Evolutionary conservation across 2,888 invertebrate species (phyloP), one percentile per base, ranked within the genome.

Genomic region (Thalpophila matura): DNA sequence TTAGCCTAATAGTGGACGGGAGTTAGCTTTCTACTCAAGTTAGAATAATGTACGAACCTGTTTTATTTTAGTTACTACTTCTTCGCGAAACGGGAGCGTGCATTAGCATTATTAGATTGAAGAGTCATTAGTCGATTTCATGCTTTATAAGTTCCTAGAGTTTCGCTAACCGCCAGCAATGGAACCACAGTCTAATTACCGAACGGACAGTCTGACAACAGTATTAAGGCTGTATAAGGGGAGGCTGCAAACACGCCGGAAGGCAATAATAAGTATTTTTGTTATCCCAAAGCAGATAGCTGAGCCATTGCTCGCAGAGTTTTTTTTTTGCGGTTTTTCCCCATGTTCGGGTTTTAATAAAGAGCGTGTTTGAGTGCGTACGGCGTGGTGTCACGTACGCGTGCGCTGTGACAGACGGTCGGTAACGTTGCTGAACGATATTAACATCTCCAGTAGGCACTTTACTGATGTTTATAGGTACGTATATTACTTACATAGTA

Each of bases 321-420:
- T 6, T 40, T 31, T 12, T 26, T 22, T 3, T 29, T 7, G 18
- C n/a, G 18, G 9, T 12, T n/a, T 12, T 33, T 64, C 10, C 7
- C 6, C 1, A 10, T 10, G 26, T 5, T 22, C 9, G 38, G 5
- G 6, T 2, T 14, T 4, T 4, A 18, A 42, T 40, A 22, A 22
- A 24, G 6, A 6, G 20, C 10, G 3, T 16, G 37, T 33, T 20
- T 16, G 16, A 10, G n/a, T n/a, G n/a, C n/a, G n/a, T n/a, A 16
- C 1, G 20, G 16, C 20, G 35, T 16, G 20, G 14, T 6, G 33
- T 38, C 68, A 65, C 65, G 68, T 59, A 2, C 59, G 20, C 65
- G 68, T 59, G 1, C 59, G 20, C 6, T 24, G 22, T 20, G 59
- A 38, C 33, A 20, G 29, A 1, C 50, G 33, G 16, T 12, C 24